Conservation (phyloP, 1,140 invertebrate species). For the Macrosteles quadrilineatus region DNA sequence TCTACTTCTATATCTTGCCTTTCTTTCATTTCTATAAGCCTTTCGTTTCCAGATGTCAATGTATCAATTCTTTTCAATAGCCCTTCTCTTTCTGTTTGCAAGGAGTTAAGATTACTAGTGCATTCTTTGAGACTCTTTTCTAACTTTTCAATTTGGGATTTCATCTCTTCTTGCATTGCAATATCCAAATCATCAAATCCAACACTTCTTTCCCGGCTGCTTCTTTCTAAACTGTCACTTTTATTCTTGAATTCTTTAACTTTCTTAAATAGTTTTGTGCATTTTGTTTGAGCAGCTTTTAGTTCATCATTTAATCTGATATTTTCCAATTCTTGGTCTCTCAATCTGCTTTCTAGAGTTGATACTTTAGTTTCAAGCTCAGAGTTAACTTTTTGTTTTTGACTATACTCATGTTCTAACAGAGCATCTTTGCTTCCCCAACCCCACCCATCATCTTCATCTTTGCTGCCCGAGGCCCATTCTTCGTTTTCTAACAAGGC, state of each 20-base stretch:
- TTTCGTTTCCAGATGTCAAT: slow-evolving; percentile 73
- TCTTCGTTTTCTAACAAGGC: slow-evolving; percentile 11
- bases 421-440: slow-evolving; percentile 58
- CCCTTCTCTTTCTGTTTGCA: slow-evolving; percentile 64
- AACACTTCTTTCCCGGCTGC: slow-evolving; percentile 54
- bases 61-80: slow-evolving; percentile 71
- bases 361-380: slow-evolving; percentile 47
- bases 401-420: slow-evolving; percentile 49
- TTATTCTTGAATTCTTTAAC: slow-evolving; percentile 70
- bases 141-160: slow-evolving; percentile 62
- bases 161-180: slow-evolving; percentile 74
- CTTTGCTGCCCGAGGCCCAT: slow-evolving; percentile 36
- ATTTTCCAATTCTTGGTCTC: slow-evolving; percentile 55
- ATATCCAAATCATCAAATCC: slow-evolving; percentile 66
- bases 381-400: slow-evolving; percentile 34
- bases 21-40: slow-evolving; percentile 75
- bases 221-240: slow-evolving; percentile 62
- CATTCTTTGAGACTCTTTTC: slow-evolving; percentile 65
- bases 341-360: slow-evolving; percentile 53
- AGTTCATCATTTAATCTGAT: slow-evolving; percentile 58
- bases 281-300: slow-evolving; percentile 61
- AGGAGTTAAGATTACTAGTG: slow-evolving; percentile 57
- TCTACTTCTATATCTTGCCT: slow-evolving; percentile 69
- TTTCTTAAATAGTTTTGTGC: slow-evolving; percentile 70
- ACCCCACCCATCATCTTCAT: slow-evolving; percentile 58